Evolutionary conservation across 1,140 invertebrate genomes (phyloP), one percentile per base, ranked within the genome.

Genomic region (Leptopilina clavipes): DNA sequence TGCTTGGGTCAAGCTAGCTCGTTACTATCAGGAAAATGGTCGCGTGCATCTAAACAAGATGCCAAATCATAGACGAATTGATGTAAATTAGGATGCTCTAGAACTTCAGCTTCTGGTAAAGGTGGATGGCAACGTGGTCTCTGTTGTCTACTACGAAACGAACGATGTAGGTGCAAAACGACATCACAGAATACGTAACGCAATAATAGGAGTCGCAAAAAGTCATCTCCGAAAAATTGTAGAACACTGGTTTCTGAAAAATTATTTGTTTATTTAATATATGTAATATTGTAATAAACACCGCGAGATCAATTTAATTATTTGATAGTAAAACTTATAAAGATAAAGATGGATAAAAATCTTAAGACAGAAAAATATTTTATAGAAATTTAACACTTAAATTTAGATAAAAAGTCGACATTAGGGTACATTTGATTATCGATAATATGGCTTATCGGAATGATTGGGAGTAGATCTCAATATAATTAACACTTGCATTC

Each of bases 161-260:
- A 94, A 75, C 96, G 93, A 90, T 99, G 97, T 83, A 97, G 90
- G 77, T 95, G 94, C 74, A 98, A 90, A 43, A 96, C 94, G 83
- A 97, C 94, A 91, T 96, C 96, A 91, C 97, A 98, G 92, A 99
- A 98, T 75, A 98, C 94, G 90, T 96, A 98, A 71, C 97, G 93
- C 71, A 98, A 92, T 74, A 98, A 91, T 71, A 98, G 90, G 70
- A 97, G 92, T 73, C 97, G 93, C 76, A 98, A 92, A 90, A 98
- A 98, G 86, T 98, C 97, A 89, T 98, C 97, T 19, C 96, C 96
- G 89, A 98, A 96, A 90, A 98, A 98, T 88, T 96, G 93, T 74
- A 97, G 90, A 87, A 96, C 96, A 72, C 94, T 94, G 93, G 91
- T 90, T 70, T 97, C 96, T 96, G 88, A 12, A 91, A 92, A 40